phyloP scores from a whole-genome alignment of 2,113 vertebrate species.

The Ginglymostoma cirratum region DNA sequence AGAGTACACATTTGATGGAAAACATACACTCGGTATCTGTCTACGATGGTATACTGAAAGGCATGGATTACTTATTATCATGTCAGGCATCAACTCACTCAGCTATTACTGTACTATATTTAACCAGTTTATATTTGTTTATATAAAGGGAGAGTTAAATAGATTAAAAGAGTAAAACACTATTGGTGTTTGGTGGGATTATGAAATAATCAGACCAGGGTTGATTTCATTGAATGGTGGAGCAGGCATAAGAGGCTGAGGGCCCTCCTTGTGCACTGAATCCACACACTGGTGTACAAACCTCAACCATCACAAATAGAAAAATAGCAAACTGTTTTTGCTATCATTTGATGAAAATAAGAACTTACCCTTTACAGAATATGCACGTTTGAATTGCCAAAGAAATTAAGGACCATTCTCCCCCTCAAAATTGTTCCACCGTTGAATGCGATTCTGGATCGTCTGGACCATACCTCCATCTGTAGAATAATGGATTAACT shows the following conservation, averaged over 20 bases:
- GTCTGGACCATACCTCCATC: background rate
- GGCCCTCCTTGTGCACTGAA: too few relatives aligned
- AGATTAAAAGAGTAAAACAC: too few relatives aligned
- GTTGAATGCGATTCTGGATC: background rate
- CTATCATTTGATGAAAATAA: background rate
- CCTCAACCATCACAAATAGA: too few relatives aligned
- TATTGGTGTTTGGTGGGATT: too few relatives aligned
- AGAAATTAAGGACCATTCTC: background rate
- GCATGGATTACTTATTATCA: background rate
- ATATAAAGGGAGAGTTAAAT: too few relatives aligned
- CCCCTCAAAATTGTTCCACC: background rate
- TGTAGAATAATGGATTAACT: too few relatives aligned
- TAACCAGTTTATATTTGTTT: background rate
- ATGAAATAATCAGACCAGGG: too few relatives aligned
- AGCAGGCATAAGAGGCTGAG: background rate
- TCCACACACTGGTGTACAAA: too few relatives aligned
- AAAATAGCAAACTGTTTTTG: background rate
- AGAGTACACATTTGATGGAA: background rate
- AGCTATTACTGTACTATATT: background rate
- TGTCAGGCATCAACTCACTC: background rate
- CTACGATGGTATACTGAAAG: background rate
- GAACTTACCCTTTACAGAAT: background rate
- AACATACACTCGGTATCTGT: background rate
- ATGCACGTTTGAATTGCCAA: background rate
- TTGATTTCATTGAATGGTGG: too few relatives aligned